A percentile compares a stretch with the other conserved stretches of the same genome.
These are phyloP conservation scores for Athrips mouffetella DNA, from an alignment of 2,888 invertebrate species.

Conservation along the genomic window DNA sequence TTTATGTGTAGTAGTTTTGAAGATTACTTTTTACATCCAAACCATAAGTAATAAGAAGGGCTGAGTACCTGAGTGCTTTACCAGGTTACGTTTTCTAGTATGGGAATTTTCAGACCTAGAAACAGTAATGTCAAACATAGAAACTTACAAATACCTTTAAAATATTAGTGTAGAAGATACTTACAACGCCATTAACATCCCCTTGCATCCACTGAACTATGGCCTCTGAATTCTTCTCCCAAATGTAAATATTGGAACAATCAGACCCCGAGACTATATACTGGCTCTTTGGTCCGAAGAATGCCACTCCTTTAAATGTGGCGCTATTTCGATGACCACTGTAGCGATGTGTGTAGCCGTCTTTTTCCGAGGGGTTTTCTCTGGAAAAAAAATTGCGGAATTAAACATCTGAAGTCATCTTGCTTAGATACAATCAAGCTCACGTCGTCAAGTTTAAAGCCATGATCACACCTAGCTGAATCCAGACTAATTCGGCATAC, in stretches of 20 bases:
- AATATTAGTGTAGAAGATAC: conserved; percentile 38
- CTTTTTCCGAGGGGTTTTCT: conserved; percentile 39
- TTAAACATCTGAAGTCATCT: not conserved
- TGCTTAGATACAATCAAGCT: not conserved
- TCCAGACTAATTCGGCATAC: too few relatives aligned
- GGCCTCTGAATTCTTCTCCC: conserved; percentile 92
- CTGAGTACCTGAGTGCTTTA: too few relatives aligned
- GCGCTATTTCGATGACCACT: conserved; percentile 82
- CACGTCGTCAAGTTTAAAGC: too few relatives aligned
- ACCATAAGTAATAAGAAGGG: too few relatives aligned
- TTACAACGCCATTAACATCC: conserved; percentile 90
- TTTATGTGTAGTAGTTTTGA: too few relatives aligned
- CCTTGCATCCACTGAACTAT: conserved; percentile 93
- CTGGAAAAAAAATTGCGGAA: conserved; percentile 29
- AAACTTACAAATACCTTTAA: not conserved
- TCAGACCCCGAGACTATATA: conserved; percentile 96
- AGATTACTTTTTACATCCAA: too few relatives aligned
- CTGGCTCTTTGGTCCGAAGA: conserved; percentile 94
- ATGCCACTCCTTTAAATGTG: conserved; percentile 94
- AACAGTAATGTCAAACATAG: too few relatives aligned
- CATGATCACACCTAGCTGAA: too few relatives aligned
- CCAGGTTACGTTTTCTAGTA: too few relatives aligned
- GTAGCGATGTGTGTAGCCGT: conserved; percentile 76
- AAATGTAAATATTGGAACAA: conserved; percentile 91
- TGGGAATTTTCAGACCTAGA: too few relatives aligned